Percentiles rank a stretch among this genome's conserved stretches.
Evolutionary conservation across 2,888 invertebrate genomes (phyloP).

Genomic region (Scaeva pyrastri): DNA sequence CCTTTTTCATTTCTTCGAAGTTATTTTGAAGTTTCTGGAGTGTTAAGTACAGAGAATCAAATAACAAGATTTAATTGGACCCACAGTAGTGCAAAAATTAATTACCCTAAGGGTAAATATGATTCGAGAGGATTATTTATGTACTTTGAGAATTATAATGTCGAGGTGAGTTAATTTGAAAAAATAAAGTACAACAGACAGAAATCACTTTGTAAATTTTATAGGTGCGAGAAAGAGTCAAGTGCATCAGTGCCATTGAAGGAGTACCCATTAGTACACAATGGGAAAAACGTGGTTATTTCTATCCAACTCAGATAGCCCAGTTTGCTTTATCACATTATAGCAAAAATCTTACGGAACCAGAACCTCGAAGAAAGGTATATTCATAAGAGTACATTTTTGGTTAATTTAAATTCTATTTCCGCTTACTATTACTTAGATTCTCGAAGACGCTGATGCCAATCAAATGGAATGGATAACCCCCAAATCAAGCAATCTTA

Average conservation of each 20-base stretch:
- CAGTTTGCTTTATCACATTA: slow-evolving; percentile 99
- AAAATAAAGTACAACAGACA: neutral
- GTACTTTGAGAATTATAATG: slow-evolving; percentile 99
- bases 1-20: slow-evolving; percentile 96
- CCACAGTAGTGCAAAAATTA: slow-evolving; percentile 96
- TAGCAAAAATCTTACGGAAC: slow-evolving; percentile 95
- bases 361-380: slow-evolving; percentile 89
- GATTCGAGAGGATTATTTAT: slow-evolving; percentile 96
- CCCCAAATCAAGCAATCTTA: slow-evolving; percentile 88
- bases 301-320: slow-evolving; percentile 99
- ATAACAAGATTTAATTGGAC: slow-evolving; percentile 96
- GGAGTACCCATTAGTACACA: slow-evolving; percentile 98
- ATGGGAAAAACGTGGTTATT: slow-evolving; percentile 98
- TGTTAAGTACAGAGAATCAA: slow-evolving; percentile 84
- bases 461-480: slow-evolving; percentile 89
- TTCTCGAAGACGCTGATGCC: slow-evolving; percentile 91
- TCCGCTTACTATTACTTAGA: slow-evolving; percentile 67
- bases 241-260: slow-evolving; percentile 96
- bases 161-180: slow-evolving; percentile 87
- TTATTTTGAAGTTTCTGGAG: slow-evolving; percentile 97
- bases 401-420: neutral
- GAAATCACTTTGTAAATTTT: slow-evolving; percentile 24
- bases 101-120: slow-evolving; percentile 94
- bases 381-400: neutral
- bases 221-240: slow-evolving; percentile 94